Conservation (phyloP, 2,113 vertebrate species). For the Mesembrinibis cayennensis region DNA sequence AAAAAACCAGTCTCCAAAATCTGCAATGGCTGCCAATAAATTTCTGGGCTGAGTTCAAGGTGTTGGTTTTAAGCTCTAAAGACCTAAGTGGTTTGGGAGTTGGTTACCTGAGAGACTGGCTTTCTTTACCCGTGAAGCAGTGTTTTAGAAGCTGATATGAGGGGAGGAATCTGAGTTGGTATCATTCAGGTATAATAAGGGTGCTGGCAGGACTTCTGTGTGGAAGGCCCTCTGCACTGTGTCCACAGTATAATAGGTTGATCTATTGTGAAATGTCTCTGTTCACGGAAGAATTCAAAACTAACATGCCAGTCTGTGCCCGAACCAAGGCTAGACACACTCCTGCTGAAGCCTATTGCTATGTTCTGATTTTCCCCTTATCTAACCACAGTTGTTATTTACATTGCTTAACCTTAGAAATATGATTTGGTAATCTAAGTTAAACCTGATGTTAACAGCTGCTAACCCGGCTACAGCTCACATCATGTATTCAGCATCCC, state of each 20-base stretch:
- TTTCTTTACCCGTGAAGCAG: neutral
- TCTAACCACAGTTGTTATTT: neutral
- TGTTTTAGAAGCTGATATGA: neutral
- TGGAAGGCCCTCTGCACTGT: neutral
- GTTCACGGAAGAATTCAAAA: neutral
- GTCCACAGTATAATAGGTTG: neutral
- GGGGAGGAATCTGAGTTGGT: constrained; percentile 4
- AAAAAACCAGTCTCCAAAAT: constrained; percentile 14
- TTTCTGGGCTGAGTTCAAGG: constrained; percentile 61
- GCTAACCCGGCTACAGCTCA: neutral
- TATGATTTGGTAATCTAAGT: neutral
- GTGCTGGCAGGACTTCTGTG: neutral
- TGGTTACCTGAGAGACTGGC: constrained; percentile 50
- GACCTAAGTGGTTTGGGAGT: constrained; percentile 57
- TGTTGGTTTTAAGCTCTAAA: constrained; percentile 57
- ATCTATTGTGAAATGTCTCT: constrained; percentile 21
- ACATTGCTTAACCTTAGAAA: neutral
- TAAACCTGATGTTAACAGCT: constrained; percentile 9
- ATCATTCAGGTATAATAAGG: neutral
- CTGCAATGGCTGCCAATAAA: constrained; percentile 50
- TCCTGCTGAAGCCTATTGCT: neutral
- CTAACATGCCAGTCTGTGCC: neutral
- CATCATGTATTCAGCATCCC: neutral
- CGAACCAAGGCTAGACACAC: neutral
- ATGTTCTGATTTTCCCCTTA: neutral